Base-by-base conservation (phyloP, 2,888 invertebrate genomes). In the Papilio demoleus region DNA sequence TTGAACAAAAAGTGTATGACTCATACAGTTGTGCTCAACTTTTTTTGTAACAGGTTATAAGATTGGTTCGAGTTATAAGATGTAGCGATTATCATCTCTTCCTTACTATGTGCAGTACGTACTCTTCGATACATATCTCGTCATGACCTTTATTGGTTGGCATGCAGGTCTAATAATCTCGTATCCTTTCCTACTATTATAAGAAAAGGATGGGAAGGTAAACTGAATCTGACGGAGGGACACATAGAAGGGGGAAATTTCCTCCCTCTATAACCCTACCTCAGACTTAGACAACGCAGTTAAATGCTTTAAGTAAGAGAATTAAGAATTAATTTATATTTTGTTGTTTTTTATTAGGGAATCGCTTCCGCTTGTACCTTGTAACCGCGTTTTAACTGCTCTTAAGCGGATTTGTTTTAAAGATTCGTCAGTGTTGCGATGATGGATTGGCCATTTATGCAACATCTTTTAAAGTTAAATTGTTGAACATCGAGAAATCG, bases 21-120 rank as follows among this genome's bases (percentile, higher is more conserved):
- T 42, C 68, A 63, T 56, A 17, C 42, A 36, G 59, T 59, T 45
- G 65, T 19, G n/a, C 14, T 63, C 45, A 45, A 40, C 14, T 68
- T 68, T 67, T 59, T 67, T 42, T 63, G 17, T 56, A 67, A 68
- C 68, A 58, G 63, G 68, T 67, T 68, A 45, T 47, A n/a, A 11
- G 4, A 56, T 14, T 14, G 38, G 1, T 5, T 31, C 19, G 40
- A 53, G 38, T 24, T 67, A n/a, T 14, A 19, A 8, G 22, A 12
- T 60, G 60, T 31, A 50, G 60, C 60, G 65, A 12, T 45, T 45
- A 19, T 11, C 22, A 22, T 45, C 11, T 3, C 0, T 2, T 11
- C 9, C 4, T 47, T 45, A 11, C n/a, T 0, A 6, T 12, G 14
- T n/a, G 0, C 12, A 6, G n/a, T 40, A 17, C 17, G 14, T n/a